phyloP scores from a whole-genome alignment of 1,140 invertebrate genomes.

The Whitmania pigra region DNA sequence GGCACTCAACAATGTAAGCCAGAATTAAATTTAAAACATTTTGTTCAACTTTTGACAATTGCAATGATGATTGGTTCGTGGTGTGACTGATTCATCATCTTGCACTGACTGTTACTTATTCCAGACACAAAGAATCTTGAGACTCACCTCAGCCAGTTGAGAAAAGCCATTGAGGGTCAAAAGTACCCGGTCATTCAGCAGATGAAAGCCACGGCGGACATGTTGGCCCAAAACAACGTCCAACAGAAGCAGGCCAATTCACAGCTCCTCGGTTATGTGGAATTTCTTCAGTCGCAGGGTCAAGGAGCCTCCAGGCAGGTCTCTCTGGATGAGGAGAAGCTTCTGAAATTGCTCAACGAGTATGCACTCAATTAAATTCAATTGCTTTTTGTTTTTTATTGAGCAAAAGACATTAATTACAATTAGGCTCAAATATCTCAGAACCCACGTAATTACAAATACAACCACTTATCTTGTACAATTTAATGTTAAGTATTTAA shows the following conservation, averaged over 20 bases:
- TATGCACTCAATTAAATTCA: neutral
- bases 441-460: too few relatives aligned
- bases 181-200: slow-evolving; percentile 33
- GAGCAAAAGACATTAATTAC: too few relatives aligned
- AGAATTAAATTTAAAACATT: too few relatives aligned
- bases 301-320: neutral
- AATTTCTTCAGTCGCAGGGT: neutral
- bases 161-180: slow-evolving; percentile 32
- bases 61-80: too few relatives aligned
- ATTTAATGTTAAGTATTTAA: too few relatives aligned
- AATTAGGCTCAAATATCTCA: too few relatives aligned
- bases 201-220: slow-evolving; percentile 31
- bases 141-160: slow-evolving; percentile 38
- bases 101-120: neutral
- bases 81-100: too few relatives aligned
- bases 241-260: slow-evolving; percentile 12
- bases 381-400: too few relatives aligned
- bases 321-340: neutral
- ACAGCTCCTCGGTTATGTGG: neutral
- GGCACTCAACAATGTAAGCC: too few relatives aligned
- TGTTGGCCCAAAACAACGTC: slow-evolving; percentile 27
- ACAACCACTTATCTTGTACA: too few relatives aligned
- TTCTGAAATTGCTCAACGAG: slow-evolving; percentile 21
- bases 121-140: slow-evolving; percentile 46
- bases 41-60: too few relatives aligned